Conservation (phyloP, 2,888 invertebrate genomes). For the Pomacea canaliculata region DNA sequence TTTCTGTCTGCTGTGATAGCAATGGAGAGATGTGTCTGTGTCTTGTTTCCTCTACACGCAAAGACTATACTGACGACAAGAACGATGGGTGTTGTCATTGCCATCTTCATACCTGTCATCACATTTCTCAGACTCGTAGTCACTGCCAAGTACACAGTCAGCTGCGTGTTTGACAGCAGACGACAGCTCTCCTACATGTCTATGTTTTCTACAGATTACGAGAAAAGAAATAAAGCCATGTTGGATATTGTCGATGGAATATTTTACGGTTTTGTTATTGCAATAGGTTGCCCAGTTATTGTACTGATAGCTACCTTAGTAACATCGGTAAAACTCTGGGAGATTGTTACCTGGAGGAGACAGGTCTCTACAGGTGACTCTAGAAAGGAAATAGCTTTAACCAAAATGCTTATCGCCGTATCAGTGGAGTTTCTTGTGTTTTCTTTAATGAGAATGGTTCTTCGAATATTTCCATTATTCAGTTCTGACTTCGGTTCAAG, state of each 20-base stretch:
- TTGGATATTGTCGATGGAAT: background rate
- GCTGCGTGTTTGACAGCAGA: background rate
- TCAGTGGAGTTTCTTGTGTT: too few relatives aligned
- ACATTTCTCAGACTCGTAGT: background rate
- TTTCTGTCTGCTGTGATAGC: background rate
- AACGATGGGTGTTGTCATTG: background rate
- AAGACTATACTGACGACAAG: background rate
- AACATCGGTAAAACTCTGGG: too few relatives aligned
- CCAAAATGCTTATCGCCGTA: too few relatives aligned
- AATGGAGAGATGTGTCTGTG: conserved; percentile 1
- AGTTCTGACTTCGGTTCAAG: too few relatives aligned
- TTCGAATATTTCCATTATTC: too few relatives aligned
- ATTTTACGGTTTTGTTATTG: background rate
- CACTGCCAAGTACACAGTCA: background rate
- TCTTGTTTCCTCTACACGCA: conserved; percentile 1
- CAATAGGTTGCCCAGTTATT: background rate
- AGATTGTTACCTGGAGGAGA: too few relatives aligned
- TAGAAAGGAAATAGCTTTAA: too few relatives aligned
- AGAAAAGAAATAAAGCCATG: background rate
- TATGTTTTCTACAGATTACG: background rate
- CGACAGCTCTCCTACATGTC: background rate
- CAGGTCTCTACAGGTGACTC: too few relatives aligned
- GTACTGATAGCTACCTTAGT: background rate
- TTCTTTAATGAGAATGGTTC: too few relatives aligned
- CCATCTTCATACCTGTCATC: background rate